Evolutionary conservation across 2,888 invertebrate species (phyloP), one percentile per base, ranked within the genome.

Genomic region (Isotomurus palustris): DNA sequence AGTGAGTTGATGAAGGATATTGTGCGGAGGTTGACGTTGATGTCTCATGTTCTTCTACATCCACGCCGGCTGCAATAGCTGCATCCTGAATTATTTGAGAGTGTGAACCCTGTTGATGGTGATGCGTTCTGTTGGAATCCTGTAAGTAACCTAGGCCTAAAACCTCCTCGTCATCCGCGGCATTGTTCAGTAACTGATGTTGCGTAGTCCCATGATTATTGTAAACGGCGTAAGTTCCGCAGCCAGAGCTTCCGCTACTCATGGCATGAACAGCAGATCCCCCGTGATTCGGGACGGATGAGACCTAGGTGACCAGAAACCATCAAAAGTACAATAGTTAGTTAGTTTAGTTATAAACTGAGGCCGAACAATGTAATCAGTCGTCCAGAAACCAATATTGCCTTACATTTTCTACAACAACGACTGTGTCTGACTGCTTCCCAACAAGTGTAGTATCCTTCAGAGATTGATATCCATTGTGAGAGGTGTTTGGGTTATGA

Each of bases 1-100:
- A 22, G 3, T 10, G 3, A 22, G 4, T 19, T 6, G 22, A 22
- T 12, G 22, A 8, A 24, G 22, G 12, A 43, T 6, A 8, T n/a
- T 6, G 12, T 5, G 5, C 19, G 19, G 38, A 4, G 10, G 22
- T 8, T 3, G 32, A 21, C 4, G 35, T 17, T 12, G 32, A 14
- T 6, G 17, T n/a, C 35, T 35, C 36, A 5, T 32, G 32, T 12
- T 49, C 49, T 25, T 49, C 49, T 12, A 17, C 17, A 6, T 6
- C 17, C 8, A 49, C 49, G 10, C 49, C 49, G 4, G 49, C 49
- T 3, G 49, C 49, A 4, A 25, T 24, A 4, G 49, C 49, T 6
- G 49, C 49, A 21, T 49, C 49, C 22, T 49, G 49, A 49, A 49
- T 49, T n/a, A 49, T 35, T 3, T 49, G 49, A 8, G 49, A 49